Conservation (phyloP, 2,888 invertebrate genomes). For the Liposcelis brunnea region DNA sequence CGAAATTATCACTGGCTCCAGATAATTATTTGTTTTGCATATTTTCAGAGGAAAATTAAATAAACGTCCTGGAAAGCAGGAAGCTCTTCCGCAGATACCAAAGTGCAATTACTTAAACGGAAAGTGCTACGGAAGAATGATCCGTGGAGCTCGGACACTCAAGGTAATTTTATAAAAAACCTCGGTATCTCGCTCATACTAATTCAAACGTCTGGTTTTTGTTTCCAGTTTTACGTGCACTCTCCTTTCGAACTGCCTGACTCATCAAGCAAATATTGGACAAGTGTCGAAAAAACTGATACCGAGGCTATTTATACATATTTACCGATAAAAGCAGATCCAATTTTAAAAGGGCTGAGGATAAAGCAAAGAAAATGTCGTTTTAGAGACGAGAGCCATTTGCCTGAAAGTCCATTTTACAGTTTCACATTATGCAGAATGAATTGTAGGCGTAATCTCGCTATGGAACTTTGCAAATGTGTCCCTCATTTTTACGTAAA, state of each 20-base stretch:
- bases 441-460: conserved; percentile 48
- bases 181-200: too few species aligned
- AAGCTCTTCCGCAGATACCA: too few species aligned
- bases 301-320: conserved; percentile 23
- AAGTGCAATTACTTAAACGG: too few species aligned
- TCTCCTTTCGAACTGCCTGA: conserved; percentile 40
- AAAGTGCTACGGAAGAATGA: too few species aligned
- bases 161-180: too few species aligned
- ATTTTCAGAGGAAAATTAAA: not conserved
- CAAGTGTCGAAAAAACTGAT: conserved; percentile 10
- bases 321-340: conserved; percentile 16
- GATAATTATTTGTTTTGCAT: not conserved
- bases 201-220: not conserved
- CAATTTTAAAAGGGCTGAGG: conserved; percentile 15
- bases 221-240: conserved; percentile 36
- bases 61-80: not conserved
- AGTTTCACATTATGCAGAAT: conserved; percentile 49
- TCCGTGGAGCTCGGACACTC: too few species aligned
- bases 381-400: conserved; percentile 45
- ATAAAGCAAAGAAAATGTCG: conserved; percentile 21
- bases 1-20: too few species aligned
- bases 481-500: conserved; percentile 56
- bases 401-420: conserved; percentile 48
- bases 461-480: conserved; percentile 45
- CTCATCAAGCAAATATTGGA: conserved; percentile 26